Conservation (phyloP, 92 coral and sea anemone species). For the Umimayanthus kanabou region DNA sequence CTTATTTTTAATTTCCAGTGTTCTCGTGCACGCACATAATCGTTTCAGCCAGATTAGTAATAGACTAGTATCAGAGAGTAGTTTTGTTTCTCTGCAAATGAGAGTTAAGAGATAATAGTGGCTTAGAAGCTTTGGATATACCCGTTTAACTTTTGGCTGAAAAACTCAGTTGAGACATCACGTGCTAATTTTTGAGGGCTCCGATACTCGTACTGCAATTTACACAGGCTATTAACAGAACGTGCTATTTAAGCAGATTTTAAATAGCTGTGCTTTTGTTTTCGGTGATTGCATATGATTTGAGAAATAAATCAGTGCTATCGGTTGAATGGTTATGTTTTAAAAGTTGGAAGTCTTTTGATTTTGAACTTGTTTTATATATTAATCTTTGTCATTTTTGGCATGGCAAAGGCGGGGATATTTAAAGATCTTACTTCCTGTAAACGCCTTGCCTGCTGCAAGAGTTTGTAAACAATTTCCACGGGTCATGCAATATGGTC, state of each 20-base stretch:
- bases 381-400: neutral
- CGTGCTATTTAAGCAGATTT: neutral
- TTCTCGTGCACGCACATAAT: conserved; percentile 27
- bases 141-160: neutral
- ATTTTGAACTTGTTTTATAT: neutral
- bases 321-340: too few relatives aligned
- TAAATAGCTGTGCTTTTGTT: conserved; percentile 2
- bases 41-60: neutral
- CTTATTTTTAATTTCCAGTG: conserved; percentile 27
- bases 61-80: neutral
- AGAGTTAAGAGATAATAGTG: neutral
- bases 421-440: conserved; percentile 33
- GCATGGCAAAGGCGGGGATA: conserved; percentile 1
- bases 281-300: neutral
- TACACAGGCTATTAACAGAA: neutral
- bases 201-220: neutral
- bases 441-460: conserved; percentile 19
- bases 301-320: neutral
- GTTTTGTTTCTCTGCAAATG: neutral
- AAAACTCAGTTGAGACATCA: conserved; percentile 14
- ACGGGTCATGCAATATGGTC: conserved; percentile 29
- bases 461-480: conserved; percentile 29
- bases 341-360: neutral
- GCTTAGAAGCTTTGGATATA: neutral
- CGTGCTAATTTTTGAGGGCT: neutral